These are phyloP conservation scores for Emydocephalus ijimae DNA, from an alignment of 2,113 vertebrate genomes.

Conservation along the genomic window DNA sequence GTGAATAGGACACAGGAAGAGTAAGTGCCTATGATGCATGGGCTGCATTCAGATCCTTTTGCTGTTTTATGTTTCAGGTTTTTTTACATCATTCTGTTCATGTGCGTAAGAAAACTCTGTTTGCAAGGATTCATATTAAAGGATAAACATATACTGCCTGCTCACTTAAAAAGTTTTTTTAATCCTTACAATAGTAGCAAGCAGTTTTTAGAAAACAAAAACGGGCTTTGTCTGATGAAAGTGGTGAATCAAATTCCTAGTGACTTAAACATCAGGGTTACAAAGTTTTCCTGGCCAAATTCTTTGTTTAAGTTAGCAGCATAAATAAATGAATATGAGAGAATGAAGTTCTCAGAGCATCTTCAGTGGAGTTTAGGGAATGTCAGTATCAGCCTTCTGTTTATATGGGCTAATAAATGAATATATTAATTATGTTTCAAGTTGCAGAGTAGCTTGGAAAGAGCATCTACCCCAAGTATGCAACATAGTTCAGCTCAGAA, in stretches of 20 bases:
- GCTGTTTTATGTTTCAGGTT: not conserved
- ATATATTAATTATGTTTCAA: not conserved
- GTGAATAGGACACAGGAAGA: not conserved
- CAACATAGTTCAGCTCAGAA: not conserved
- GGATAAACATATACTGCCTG: not conserved
- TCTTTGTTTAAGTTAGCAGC: not conserved
- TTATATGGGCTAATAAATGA: not conserved
- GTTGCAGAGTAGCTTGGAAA: not conserved
- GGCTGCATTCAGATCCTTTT: not conserved
- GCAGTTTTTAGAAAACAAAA: not conserved
- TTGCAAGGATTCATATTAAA: no score
- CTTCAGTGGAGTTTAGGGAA: no score
- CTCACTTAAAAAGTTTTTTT: not conserved
- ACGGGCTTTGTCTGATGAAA: not conserved
- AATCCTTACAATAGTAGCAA: not conserved
- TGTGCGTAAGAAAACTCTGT: not conserved
- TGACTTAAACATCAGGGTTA: not conserved
- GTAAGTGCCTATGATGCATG: not conserved
- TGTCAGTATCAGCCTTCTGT: no score
- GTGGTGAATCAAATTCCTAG: not conserved
- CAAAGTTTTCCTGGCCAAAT: not conserved
- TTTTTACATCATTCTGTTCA: not conserved
- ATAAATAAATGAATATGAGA: not conserved
- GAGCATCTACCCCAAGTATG: not conserved
- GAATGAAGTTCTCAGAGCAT: no score